These are phyloP conservation scores for Geopemphigus sp. DNA, from an alignment of 1,140 invertebrate genomes.

Conservation along the genomic window DNA sequence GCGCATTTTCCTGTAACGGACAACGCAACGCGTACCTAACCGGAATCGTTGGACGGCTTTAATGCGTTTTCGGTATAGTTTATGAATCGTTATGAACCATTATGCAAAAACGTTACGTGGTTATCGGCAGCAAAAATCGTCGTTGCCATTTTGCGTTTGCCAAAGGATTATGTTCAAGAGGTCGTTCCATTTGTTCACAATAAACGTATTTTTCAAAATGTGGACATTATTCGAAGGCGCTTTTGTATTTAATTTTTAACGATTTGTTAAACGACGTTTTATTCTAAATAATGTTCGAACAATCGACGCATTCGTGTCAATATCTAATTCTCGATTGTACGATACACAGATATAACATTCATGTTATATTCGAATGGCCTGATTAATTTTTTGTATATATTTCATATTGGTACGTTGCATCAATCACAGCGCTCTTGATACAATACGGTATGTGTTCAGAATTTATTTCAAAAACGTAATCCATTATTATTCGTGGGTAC, in stretches of 20 bases:
- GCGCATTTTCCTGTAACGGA: background rate
- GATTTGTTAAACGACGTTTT: too few relatives aligned
- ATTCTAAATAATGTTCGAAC: too few relatives aligned
- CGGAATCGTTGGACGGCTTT: background rate
- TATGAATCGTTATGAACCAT: constrained; percentile 28
- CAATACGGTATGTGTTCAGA: too few relatives aligned
- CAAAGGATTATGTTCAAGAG: constrained; percentile 3
- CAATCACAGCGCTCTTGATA: too few relatives aligned
- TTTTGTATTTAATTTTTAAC: too few relatives aligned
- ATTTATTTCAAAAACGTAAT: too few relatives aligned
- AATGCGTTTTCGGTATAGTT: constrained; percentile 21
- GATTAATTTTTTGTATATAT: too few relatives aligned
- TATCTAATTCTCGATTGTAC: too few relatives aligned
- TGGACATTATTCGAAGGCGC: background rate
- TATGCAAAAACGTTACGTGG: constrained; percentile 22
- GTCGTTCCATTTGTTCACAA: background rate
- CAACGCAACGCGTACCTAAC: background rate
- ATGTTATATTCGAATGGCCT: too few relatives aligned
- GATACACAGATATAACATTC: too few relatives aligned
- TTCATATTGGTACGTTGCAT: too few relatives aligned
- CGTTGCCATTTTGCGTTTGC: constrained; percentile 19
- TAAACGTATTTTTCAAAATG: background rate
- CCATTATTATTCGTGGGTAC: background rate
- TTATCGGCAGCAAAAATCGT: background rate
- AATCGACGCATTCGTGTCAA: too few relatives aligned